Evolutionary conservation across 2,888 invertebrate species (phyloP), one percentile per base, ranked within the genome.

Genomic region (Acronicta leporina): DNA sequence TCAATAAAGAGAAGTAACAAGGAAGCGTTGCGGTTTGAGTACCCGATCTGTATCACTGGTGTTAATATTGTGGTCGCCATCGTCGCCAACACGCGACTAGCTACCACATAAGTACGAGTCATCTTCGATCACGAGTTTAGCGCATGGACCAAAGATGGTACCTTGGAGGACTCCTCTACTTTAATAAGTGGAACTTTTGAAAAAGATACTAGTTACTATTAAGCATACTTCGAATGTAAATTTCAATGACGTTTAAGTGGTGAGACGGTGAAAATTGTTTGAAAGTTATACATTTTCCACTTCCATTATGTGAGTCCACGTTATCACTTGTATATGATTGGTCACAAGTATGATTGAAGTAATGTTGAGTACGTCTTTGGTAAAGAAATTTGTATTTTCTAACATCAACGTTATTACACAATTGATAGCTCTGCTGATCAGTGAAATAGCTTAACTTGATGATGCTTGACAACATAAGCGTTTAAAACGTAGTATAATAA

Each of bases 11-110:
- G 68, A 58, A 68, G 54, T 72, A 72, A 64, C 69, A 63, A 79
- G 73, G 70, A 70, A 73, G 59, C 60, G 35, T 65, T 76, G 82
- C 52, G 81, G 80, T 81, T 46, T 42, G 47, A 38, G 61, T 71
- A 77, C 58, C 43, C 64, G 69, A 82, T 79, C 69, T 51, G 65
- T 69, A 69, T 66, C 67, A 52, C 46, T 51, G 70, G 60, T 74
- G 77, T 72, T 69, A 64, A 62, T 67, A 55, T 60, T 77, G 75
- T 60, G 78, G 78, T 75, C 20, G 44, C 52, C 63, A 38, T 52
- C 56, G 64, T 64, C 62, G 63, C 47, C 52, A 48, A 49, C 65
- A 68, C 69, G 63, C 54, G 63, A 54, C 61, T 55, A 42, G 33
- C 43, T 63, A 60, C 58, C 54, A 51, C 55, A 47, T 52, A 45